A percentile compares a stretch with the other conserved stretches of the same genome.
Evolutionary conservation across 2,113 vertebrate genomes (phyloP).

Genomic region (Mobula birostris): DNA sequence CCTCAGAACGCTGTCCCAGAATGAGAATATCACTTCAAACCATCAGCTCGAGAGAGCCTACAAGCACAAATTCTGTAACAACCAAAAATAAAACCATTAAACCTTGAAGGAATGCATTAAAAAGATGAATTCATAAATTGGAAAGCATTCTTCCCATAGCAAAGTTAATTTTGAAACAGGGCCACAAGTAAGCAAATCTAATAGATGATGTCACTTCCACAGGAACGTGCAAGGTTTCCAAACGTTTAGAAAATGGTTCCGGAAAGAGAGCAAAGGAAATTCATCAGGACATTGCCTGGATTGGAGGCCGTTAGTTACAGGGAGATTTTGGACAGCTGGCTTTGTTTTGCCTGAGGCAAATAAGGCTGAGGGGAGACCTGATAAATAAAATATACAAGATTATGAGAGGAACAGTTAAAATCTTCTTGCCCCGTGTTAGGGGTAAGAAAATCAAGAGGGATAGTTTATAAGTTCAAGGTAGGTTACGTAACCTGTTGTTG

Average conservation of each 20-base stretch:
- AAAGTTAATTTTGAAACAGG: neutral
- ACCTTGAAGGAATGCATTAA: neutral
- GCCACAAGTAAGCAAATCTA: neutral
- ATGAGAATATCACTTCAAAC: neutral
- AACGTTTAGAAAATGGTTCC: neutral
- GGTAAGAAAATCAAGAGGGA: too few relatives aligned
- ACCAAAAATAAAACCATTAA: neutral
- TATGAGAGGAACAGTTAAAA: too few relatives aligned
- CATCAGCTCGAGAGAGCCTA: neutral
- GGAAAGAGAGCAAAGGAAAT: too few relatives aligned
- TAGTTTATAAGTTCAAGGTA: too few relatives aligned
- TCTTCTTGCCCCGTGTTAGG: too few relatives aligned
- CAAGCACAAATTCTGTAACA: neutral
- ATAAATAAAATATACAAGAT: too few relatives aligned
- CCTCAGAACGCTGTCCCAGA: neutral
- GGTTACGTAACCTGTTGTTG: too few relatives aligned
- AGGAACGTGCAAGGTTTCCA: neutral
- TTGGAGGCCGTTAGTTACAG: too few relatives aligned
- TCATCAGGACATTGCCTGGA: too few relatives aligned
- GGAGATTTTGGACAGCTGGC: too few relatives aligned
- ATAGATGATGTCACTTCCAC: slow-evolving; percentile 20
- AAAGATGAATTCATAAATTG: neutral
- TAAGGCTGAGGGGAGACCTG: too few relatives aligned
- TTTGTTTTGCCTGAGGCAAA: too few relatives aligned
- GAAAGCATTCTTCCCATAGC: neutral